phyloP scores from a whole-genome alignment of 2,888 invertebrate genomes.

The Hololepta plana region DNA sequence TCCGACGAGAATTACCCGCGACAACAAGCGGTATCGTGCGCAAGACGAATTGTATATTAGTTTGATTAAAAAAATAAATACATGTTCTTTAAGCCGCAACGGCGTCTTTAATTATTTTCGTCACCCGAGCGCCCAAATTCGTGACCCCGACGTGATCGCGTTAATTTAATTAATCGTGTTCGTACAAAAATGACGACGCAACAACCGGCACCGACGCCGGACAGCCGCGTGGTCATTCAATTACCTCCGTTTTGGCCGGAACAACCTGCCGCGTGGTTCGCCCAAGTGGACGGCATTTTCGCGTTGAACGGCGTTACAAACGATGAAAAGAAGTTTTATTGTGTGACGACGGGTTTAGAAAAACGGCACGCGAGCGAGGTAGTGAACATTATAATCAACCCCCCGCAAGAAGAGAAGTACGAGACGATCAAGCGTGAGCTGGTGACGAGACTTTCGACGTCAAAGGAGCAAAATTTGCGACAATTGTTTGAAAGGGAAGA shows the following conservation, averaged over 20 bases:
- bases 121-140: too few species aligned
- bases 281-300: conserved; percentile 8
- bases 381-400: conserved; percentile 6
- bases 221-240: neutral
- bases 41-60: too few species aligned
- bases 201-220: neutral
- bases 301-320: conserved; percentile 4
- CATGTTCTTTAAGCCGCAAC: too few species aligned
- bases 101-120: too few species aligned
- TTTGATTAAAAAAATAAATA: too few species aligned
- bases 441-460: conserved; percentile 9
- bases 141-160: conserved; percentile 6
- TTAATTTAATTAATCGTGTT: too few species aligned
- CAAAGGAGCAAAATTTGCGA: conserved; percentile 4
- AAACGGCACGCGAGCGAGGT: conserved; percentile 7
- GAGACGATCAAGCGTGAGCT: conserved; percentile 13
- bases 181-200: conserved; percentile 2
- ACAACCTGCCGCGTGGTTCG: conserved; percentile 8
- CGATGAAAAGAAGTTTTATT: conserved; percentile 14
- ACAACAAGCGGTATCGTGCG: too few species aligned
- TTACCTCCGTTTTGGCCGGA: conserved; percentile 8
- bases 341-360: conserved; percentile 6
- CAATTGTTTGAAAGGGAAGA: conserved; percentile 7
- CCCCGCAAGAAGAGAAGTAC: conserved; percentile 11
- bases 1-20: too few species aligned